These are phyloP conservation scores for Pyrocephalus nanus DNA, from an alignment of 2,797 vertebrate species.

Conservation along the genomic window DNA sequence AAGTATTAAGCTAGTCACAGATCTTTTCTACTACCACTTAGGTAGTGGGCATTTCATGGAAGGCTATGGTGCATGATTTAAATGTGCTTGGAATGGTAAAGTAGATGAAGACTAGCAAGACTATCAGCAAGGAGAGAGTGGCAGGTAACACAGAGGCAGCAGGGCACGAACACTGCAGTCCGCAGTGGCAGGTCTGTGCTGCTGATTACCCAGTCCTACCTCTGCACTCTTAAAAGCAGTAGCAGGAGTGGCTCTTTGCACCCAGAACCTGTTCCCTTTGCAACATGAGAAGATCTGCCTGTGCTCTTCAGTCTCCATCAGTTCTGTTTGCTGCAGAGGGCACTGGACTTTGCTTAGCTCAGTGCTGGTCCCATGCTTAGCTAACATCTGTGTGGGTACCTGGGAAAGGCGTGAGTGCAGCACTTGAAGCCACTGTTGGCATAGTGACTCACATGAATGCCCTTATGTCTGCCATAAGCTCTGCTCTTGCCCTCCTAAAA, in stretches of 20 bases:
- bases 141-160: background rate
- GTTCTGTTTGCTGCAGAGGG: background rate
- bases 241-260: background rate
- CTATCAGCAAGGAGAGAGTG: background rate
- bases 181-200: background rate
- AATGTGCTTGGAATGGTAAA: background rate
- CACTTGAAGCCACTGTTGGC: background rate
- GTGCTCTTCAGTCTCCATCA: background rate
- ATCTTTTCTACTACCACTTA: background rate
- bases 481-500: background rate
- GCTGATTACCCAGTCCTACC: background rate
- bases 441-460: background rate
- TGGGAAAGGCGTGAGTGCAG: background rate
- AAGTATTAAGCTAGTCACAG: background rate
- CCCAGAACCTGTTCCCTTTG: background rate
- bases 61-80: background rate
- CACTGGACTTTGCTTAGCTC: background rate
- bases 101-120: background rate
- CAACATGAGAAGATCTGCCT: background rate
- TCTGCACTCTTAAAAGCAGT: background rate
- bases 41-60: background rate
- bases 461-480: background rate
- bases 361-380: background rate
- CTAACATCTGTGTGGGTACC: background rate
- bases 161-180: fast-evolving